A percentile compares a stretch with the other conserved stretches of the same genome.
These are phyloP conservation scores for Augochlora pura DNA, from an alignment of 1,140 invertebrate species.

Conservation along the genomic window DNA sequence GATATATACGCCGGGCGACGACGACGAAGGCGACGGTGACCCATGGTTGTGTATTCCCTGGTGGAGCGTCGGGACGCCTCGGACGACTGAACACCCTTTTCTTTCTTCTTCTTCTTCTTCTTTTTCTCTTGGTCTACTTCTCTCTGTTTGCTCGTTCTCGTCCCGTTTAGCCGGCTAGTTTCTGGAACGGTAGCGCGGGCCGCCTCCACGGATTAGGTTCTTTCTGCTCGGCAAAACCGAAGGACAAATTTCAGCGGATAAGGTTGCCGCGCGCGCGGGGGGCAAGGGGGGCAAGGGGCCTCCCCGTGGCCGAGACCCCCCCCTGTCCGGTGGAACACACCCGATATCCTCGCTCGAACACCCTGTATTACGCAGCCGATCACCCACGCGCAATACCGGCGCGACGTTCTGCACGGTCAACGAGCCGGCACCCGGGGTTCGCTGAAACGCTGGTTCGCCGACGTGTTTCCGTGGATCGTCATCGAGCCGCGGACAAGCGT, in stretches of 20 bases:
- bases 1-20: too few relatives aligned
- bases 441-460: background rate
- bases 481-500: too few relatives aligned
- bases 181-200: conserved; percentile 63
- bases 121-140: conserved; percentile 23
- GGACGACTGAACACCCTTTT: conserved; percentile 43
- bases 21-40: too few relatives aligned
- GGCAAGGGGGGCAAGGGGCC: too few relatives aligned
- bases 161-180: conserved; percentile 24
- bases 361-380: conserved; percentile 62
- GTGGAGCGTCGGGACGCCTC: conserved; percentile 15
- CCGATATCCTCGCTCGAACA: conserved; percentile 58
- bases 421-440: conserved; percentile 7
- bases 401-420: conserved; percentile 20
- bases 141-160: conserved; percentile 34
- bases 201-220: conserved; percentile 58
- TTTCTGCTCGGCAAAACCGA: conserved; percentile 43
- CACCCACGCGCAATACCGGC: conserved; percentile 52
- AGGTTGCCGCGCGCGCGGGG: conserved; percentile 62
- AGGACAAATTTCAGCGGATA: conserved; percentile 63
- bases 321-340: conserved; percentile 38
- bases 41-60: too few relatives aligned
- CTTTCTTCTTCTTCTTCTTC: too few relatives aligned
- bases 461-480: background rate
- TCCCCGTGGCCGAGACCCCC: conserved; percentile 43